Percentiles rank a stretch among this genome's conserved stretches.
These are phyloP conservation scores for Irena cyanogastra DNA, from an alignment of 2,113 vertebrate species.

Conservation along the genomic window DNA sequence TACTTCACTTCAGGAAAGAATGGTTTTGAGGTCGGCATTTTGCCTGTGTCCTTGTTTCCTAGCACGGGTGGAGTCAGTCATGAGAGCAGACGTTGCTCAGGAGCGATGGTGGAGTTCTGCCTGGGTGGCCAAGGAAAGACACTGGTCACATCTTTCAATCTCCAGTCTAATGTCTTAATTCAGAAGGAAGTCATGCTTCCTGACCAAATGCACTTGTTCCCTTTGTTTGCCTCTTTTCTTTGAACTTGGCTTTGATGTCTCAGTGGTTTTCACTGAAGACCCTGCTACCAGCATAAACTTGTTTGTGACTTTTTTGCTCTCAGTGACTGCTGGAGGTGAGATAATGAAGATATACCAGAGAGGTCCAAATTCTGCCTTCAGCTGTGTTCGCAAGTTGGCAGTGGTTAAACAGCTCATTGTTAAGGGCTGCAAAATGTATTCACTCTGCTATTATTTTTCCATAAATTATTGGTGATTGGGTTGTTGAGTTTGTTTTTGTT, in stretches of 20 bases:
- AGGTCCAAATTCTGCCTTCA: not conserved
- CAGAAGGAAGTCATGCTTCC: not conserved
- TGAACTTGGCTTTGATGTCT: conserved; percentile 23
- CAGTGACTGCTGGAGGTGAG: not conserved
- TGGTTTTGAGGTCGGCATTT: not conserved
- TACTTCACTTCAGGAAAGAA: not conserved
- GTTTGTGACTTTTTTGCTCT: not conserved
- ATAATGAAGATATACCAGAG: not conserved
- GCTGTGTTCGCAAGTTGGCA: not conserved
- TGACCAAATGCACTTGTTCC: conserved; percentile 7
- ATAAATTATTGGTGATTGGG: not conserved
- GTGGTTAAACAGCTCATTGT: not conserved
- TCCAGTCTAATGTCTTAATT: not conserved
- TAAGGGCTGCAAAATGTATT: not conserved
- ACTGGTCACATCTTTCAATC: not conserved
- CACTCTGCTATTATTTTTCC: not conserved
- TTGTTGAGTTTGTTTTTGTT: not conserved
- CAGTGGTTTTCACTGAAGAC: conserved; percentile 25
- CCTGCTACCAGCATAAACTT: not conserved
- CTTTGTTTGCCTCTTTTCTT: conserved; percentile 37
- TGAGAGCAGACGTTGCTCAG: not conserved
- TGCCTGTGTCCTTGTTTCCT: not conserved
- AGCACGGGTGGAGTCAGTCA: rapidly evolving
- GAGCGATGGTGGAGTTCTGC: not conserved
- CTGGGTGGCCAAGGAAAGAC: not conserved